Base-by-base conservation (phyloP, 2,113 vertebrate species). In the Pygoscelis adeliae region DNA sequence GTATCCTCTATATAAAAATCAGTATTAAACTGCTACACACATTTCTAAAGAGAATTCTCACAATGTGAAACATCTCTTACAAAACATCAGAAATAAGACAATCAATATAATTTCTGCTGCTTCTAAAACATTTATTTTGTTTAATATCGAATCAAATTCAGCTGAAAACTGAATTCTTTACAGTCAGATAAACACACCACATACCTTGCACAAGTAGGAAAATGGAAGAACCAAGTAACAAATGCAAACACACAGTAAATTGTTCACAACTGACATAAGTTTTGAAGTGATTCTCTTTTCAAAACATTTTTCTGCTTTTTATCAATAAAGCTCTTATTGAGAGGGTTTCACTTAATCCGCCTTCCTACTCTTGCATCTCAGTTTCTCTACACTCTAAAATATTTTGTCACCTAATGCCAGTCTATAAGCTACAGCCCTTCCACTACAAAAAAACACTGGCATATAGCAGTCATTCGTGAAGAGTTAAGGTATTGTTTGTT, bases 21-120 rank as follows among this genome's bases (percentile, higher is more conserved):
- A 89, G 1, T 50, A 55, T 20, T 22, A 58, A 79, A 40, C n/a
- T 17, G 9, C 42, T 73, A 62, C 0, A 0, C 20, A 7, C 10
- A 17, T 62, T 92, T 82, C 38, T 67, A 44, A 84, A 89, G 47
- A 59, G 25, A 87, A 78, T 62, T 74, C 46, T 83, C 3, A 21
- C 58, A 25, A 3, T 38, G 25, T 67, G 47, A 91, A 93, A 87
- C 4, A 50, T 5, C 26, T 88, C 44, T 74, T 52, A 38, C 6
- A 90, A 84, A 95, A 72, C 8, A 77, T 13, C 15, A 34, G 56
- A 85, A 92, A 40, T 34, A 63, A 71, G 16, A 63, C 15, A 59
- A 74, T 29, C 23, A 22, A 27, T 77, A 18, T 25, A 1, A 67
- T 36, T 87, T 79, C 23, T 34, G 19, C 30, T 69, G 58, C 19